Percentiles rank a stretch among this genome's conserved stretches.
phyloP scores from a whole-genome alignment of 53 echinoderm and acorn worm species.

The Paracentrotus lividus region DNA sequence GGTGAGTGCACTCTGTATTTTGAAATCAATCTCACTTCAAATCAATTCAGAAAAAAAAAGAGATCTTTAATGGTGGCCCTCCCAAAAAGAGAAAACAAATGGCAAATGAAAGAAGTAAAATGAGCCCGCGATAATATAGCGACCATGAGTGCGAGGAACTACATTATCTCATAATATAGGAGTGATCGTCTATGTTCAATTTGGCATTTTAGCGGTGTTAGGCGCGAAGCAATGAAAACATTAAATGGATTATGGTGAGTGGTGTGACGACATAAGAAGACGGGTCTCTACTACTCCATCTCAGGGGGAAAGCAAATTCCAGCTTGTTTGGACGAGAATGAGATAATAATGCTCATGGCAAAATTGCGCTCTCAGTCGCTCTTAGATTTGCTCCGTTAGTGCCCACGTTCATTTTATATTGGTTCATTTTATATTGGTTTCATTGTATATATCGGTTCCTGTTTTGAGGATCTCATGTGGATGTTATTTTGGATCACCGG shows the following conservation, averaged over 20 bases:
- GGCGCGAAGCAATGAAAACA: conserved; percentile 56
- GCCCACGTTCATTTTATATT: conserved; percentile 32
- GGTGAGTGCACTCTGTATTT: background rate
- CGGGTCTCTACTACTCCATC: conserved; percentile 18
- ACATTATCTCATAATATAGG: background rate
- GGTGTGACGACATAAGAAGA: background rate
- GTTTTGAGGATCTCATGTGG: background rate
- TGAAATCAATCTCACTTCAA: background rate
- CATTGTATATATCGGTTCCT: no score
- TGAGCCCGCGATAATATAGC: background rate
- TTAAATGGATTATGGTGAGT: conserved; percentile 58
- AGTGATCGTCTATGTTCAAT: conserved; percentile 25
- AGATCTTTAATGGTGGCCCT: no score
- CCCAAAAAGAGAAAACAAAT: background rate
- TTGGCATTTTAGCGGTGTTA: conserved; percentile 47
- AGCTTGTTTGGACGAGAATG: conserved; percentile 44
- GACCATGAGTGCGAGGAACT: background rate
- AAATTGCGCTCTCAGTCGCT: conserved; percentile 38
- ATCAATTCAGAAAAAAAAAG: no score
- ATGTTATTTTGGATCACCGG: conserved; percentile 29
- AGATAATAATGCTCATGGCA: conserved; percentile 50
- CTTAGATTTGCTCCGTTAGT: conserved; percentile 51
- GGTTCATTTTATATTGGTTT: no score
- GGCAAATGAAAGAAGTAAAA: background rate
- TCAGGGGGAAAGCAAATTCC: conserved; percentile 43